Percentiles rank a stretch among this genome's conserved stretches.
These are phyloP conservation scores for Eulemur rufifrons DNA, from an alignment of 2,113 vertebrate species.

Conservation along the genomic window DNA sequence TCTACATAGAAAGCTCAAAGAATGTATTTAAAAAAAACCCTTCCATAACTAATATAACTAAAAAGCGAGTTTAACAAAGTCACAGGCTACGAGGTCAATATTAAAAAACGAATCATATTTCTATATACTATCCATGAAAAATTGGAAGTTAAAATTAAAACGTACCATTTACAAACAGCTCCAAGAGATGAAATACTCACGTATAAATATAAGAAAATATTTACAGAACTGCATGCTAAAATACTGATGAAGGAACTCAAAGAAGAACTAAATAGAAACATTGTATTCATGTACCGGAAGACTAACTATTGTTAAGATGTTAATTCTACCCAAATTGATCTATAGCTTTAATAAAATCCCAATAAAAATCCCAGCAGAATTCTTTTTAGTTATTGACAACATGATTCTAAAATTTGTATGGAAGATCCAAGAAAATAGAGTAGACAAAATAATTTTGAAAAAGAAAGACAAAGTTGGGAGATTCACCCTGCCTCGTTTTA, in stretches of 20 bases:
- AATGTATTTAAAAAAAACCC: background rate
- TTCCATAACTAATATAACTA: background rate
- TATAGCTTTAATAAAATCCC: background rate
- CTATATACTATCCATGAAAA: background rate
- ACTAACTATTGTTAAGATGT: background rate
- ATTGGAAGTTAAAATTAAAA: background rate
- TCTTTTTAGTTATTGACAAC: background rate
- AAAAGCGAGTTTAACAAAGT: background rate
- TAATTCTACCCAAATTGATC: background rate
- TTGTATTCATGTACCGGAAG: background rate
- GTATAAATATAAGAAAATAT: background rate
- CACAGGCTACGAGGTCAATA: background rate
- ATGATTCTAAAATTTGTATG: background rate
- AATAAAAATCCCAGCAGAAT: background rate
- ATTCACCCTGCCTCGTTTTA: background rate
- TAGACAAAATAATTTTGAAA: background rate
- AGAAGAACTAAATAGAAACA: background rate
- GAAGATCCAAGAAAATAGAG: background rate
- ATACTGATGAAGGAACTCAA: background rate
- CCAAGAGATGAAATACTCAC: background rate
- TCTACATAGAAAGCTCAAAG: background rate
- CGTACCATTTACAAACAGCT: background rate
- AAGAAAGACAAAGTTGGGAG: background rate
- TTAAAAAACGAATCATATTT: background rate
- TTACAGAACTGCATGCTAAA: background rate